Percentiles rank a stretch among this genome's conserved stretches.
Conservation (phyloP, 2,888 invertebrate genomes). For the Tribolium freemani region DNA sequence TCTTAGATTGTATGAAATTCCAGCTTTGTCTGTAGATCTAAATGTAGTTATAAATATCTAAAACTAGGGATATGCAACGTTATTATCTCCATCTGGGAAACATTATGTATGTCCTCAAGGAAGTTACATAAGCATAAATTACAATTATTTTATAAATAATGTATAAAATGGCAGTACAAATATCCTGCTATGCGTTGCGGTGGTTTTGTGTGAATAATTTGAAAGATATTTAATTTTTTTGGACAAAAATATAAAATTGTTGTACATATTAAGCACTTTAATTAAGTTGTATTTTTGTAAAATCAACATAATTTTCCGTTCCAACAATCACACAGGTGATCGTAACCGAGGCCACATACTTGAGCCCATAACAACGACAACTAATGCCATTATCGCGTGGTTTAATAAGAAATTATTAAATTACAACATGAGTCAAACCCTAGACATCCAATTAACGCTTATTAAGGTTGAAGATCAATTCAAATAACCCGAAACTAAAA, state of each 20-base stretch:
- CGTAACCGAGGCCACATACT: constrained; percentile 3
- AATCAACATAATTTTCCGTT: background rate
- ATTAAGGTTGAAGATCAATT: constrained; percentile 30
- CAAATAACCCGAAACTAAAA: constrained; percentile 11
- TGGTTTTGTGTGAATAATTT: background rate
- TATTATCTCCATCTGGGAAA: background rate
- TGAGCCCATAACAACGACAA: background rate
- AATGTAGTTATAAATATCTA: background rate
- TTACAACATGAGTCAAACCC: constrained; percentile 18
- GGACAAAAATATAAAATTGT: too few relatives aligned
- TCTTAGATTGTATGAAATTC: too few relatives aligned
- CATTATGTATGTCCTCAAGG: background rate
- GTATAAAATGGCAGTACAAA: background rate
- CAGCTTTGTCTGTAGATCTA: too few relatives aligned
- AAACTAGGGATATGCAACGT: background rate
- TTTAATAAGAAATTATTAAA: constrained; percentile 29
- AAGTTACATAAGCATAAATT: background rate
- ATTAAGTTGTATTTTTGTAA: background rate
- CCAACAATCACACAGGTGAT: background rate
- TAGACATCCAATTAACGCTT: constrained; percentile 21
- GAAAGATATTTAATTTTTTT: background rate
- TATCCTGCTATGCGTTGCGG: background rate
- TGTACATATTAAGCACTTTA: background rate
- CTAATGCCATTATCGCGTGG: constrained; percentile 1
- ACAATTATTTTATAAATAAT: background rate